phyloP scores from a whole-genome alignment of 2,797 vertebrate genomes.

The Synaphobranchus kaupii region DNA sequence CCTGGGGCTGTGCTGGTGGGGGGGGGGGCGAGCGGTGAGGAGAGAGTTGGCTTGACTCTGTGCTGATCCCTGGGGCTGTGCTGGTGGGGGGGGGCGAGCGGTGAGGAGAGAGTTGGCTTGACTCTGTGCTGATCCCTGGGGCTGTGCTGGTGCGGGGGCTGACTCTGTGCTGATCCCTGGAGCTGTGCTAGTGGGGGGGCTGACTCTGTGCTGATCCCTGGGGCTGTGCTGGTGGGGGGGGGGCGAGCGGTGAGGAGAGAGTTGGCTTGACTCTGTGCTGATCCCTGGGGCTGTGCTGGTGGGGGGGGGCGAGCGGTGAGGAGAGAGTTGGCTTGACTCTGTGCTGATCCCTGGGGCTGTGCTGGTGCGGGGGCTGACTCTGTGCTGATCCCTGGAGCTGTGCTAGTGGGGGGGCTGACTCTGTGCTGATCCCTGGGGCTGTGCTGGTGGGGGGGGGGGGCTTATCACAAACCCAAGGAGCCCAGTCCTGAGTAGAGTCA shows the following conservation, averaged over 20 bases:
- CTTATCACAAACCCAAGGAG: not conserved
- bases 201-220: constrained; percentile 53
- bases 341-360: constrained; percentile 51
- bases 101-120: not conserved
- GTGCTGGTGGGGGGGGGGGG: constrained; percentile 44
- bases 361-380: constrained; percentile 45
- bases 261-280: constrained; percentile 45
- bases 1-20: constrained; percentile 45
- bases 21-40: not conserved
- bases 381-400: constrained; percentile 51
- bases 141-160: constrained; percentile 44
- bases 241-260: not conserved
- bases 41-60: constrained; percentile 33
- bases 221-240: constrained; percentile 42
- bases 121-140: constrained; percentile 52
- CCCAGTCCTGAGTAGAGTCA: not conserved
- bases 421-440: constrained; percentile 52
- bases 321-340: constrained; percentile 34
- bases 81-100: constrained; percentile 22
- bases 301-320: too few species aligned
- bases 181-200: constrained; percentile 44
- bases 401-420: constrained; percentile 43
- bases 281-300: constrained; percentile 51
- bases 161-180: constrained; percentile 52
- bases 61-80: constrained; percentile 53